Evolutionary conservation across 2,797 vertebrate species (phyloP).

Genomic region (Streptopelia turtur): DNA sequence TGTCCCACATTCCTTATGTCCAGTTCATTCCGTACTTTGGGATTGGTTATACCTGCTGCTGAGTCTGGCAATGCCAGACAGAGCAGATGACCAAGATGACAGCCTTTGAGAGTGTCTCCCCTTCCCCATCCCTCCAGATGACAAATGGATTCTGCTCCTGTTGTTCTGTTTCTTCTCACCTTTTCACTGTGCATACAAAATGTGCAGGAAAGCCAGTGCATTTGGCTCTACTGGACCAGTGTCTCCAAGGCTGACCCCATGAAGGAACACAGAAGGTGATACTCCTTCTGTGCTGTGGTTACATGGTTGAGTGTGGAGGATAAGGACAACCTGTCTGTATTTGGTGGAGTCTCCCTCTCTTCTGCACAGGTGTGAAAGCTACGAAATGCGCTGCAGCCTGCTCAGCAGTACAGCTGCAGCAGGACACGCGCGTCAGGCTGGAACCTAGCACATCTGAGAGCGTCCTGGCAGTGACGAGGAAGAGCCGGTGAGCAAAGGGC

Average conservation of each 20-base stretch:
- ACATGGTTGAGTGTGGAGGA: not conserved
- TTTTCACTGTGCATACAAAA: not conserved
- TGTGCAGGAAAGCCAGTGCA: not conserved
- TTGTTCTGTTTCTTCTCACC: not conserved
- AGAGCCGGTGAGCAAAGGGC: not conserved
- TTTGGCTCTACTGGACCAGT: not conserved
- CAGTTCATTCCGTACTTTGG: not conserved
- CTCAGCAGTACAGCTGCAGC: not conserved
- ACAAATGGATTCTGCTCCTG: not conserved
- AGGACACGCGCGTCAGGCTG: not conserved
- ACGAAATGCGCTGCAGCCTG: not conserved
- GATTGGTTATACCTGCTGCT: not conserved
- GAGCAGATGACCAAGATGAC: not conserved
- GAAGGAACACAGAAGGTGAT: accelerated
- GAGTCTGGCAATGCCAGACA: not conserved
- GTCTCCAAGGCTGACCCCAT: not conserved
- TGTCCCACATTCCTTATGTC: accelerated
- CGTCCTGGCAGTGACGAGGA: not conserved
- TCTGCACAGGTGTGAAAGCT: accelerated
- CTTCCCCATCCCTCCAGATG: not conserved
- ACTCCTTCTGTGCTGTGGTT: accelerated
- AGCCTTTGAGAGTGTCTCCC: not conserved
- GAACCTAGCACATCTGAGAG: accelerated
- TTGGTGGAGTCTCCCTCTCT: not conserved
- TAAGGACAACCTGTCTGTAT: not conserved